These are phyloP conservation scores for Camponotus pennsylvanicus DNA, from an alignment of 1,140 invertebrate species.

Conservation along the genomic window DNA sequence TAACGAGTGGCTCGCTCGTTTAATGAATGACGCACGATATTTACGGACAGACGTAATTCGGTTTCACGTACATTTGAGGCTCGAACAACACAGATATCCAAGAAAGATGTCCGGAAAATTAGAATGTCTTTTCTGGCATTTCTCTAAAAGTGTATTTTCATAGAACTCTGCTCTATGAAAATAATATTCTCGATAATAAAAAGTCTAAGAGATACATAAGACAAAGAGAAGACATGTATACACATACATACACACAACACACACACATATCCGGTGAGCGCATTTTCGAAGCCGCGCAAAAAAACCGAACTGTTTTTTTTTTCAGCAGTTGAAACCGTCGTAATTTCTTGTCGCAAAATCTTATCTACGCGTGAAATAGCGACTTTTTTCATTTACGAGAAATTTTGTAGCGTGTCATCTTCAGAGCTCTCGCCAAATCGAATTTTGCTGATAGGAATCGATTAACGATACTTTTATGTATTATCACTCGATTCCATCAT, in stretches of 20 bases:
- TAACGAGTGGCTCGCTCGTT: not conserved
- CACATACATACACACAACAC: not conserved
- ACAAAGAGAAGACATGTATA: not conserved
- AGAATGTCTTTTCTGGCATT: not conserved
- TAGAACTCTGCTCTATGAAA: not conserved
- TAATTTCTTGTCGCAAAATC: constrained; percentile 19
- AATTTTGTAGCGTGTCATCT: not conserved
- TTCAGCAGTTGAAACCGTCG: not conserved
- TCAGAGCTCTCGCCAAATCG: not conserved
- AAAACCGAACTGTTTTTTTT: constrained; percentile 12
- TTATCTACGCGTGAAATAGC: not conserved
- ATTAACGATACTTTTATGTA: not conserved
- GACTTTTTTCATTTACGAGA: not conserved
- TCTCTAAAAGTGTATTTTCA: not conserved
- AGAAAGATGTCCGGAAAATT: not conserved
- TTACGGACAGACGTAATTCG: constrained; percentile 28
- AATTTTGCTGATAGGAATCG: constrained; percentile 29
- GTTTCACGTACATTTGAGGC: not conserved
- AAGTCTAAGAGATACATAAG: not conserved
- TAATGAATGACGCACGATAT: constrained; percentile 20
- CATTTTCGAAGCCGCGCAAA: constrained; percentile 23
- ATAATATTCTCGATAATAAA: not conserved
- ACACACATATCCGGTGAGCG: constrained; percentile 1
- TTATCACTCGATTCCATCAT: constrained; percentile 10
- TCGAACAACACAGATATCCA: not conserved